Conservation (phyloP, 2,113 vertebrate species). For the Tonatia bakeri region DNA sequence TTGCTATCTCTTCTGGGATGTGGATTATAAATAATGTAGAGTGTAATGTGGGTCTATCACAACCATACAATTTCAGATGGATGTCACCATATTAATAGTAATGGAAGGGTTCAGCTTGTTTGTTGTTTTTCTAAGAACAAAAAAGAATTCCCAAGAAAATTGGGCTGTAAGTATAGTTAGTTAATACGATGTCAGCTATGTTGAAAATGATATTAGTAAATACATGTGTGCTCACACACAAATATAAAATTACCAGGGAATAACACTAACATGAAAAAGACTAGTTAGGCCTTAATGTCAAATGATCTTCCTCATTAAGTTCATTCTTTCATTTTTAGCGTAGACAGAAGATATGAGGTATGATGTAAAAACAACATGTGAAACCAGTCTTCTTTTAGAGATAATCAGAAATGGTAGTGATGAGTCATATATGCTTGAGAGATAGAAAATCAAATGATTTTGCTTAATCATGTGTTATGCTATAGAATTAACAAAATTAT, state of each 20-base stretch:
- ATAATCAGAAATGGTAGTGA: neutral
- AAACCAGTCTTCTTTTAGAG: neutral
- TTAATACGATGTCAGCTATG: neutral
- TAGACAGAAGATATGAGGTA: neutral
- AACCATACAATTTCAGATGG: fast-evolving
- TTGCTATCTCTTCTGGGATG: neutral
- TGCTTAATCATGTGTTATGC: neutral
- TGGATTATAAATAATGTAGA: neutral
- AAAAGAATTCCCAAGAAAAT: neutral
- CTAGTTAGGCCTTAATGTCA: neutral
- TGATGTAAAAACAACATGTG: neutral
- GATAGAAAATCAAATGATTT: neutral
- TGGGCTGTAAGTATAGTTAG: neutral
- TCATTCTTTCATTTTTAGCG: neutral
- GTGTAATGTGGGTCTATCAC: neutral
- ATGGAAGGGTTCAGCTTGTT: neutral
- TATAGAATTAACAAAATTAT: neutral
- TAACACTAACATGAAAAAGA: neutral
- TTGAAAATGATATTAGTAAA: neutral
- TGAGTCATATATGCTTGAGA: neutral
- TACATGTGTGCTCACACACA: neutral
- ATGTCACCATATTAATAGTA: neutral
- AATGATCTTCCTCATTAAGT: neutral
- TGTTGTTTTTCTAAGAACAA: neutral
- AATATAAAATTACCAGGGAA: neutral